Percentiles rank a stretch among this genome's conserved stretches.
Evolutionary conservation across 2,888 invertebrate species (phyloP).

Genomic region (Lucinisca nassula): DNA sequence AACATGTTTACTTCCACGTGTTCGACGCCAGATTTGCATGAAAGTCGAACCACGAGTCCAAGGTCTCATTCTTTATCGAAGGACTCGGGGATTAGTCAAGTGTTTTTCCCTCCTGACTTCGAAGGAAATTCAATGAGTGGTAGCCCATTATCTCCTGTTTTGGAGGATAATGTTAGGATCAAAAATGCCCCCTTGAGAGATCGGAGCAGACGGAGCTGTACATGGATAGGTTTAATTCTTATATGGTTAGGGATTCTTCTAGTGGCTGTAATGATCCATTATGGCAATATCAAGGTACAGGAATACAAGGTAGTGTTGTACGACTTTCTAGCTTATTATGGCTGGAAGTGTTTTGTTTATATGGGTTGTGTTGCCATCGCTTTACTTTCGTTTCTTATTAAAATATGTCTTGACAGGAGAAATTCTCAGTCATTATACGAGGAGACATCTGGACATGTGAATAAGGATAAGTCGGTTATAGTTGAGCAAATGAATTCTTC

Average conservation of each 20-base stretch:
- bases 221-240: background rate
- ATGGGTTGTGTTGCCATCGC: background rate
- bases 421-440: background rate
- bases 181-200: background rate
- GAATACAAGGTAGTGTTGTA: background rate
- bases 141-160: constrained; percentile 1
- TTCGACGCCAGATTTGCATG: background rate
- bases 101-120: background rate
- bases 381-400: background rate
- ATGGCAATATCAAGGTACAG: background rate
- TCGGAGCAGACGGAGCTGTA: background rate
- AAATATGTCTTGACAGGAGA: background rate
- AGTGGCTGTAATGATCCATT: background rate
- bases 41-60: background rate
- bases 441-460: background rate
- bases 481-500: background rate
- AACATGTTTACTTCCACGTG: background rate
- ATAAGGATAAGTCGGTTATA: background rate
- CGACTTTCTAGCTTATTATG: background rate
- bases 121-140: background rate
- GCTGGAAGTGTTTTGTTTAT: background rate
- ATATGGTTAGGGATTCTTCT: background rate
- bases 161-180: background rate
- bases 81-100: constrained; percentile 5
- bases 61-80: background rate